Evolutionary conservation across 2,113 vertebrate genomes (phyloP).

Genomic region (Struthidea cinerea): DNA sequence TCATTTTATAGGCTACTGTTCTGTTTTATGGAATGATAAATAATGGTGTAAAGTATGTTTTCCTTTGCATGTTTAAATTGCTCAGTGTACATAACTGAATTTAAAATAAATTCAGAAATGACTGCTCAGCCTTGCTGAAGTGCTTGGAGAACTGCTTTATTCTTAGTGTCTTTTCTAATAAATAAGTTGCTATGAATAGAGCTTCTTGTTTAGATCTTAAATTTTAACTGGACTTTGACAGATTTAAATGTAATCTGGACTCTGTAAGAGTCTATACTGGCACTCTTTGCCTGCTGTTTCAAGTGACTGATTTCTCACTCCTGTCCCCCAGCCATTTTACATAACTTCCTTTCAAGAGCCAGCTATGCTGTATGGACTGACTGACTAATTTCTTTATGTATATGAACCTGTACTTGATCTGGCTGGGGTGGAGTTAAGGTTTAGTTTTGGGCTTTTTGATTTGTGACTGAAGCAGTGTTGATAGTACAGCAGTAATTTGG

Average conservation of each 20-base stretch:
- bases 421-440: background rate
- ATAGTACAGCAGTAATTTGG: background rate
- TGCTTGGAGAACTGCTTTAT: background rate
- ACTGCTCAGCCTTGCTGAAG: background rate
- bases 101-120: conserved; percentile 23
- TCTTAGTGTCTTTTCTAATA: conserved; percentile 8
- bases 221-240: conserved; percentile 3
- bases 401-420: background rate
- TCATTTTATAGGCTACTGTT: conserved; percentile 42
- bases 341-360: background rate
- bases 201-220: conserved; percentile 24
- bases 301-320: background rate
- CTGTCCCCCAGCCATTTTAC: background rate
- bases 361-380: background rate
- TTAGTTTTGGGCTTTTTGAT: background rate
- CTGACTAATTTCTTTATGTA: background rate
- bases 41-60: conserved; percentile 46
- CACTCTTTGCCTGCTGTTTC: background rate
- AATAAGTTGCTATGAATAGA: background rate
- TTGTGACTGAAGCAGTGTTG: background rate
- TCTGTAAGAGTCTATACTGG: background rate
- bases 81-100: background rate
- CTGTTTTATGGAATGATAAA: conserved; percentile 45
- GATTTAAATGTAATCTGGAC: conserved; percentile 5
- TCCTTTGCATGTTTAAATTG: conserved; percentile 29